Evolutionary conservation across 1,140 invertebrate genomes (phyloP).

Genomic region (Drosophila virilis): DNA sequence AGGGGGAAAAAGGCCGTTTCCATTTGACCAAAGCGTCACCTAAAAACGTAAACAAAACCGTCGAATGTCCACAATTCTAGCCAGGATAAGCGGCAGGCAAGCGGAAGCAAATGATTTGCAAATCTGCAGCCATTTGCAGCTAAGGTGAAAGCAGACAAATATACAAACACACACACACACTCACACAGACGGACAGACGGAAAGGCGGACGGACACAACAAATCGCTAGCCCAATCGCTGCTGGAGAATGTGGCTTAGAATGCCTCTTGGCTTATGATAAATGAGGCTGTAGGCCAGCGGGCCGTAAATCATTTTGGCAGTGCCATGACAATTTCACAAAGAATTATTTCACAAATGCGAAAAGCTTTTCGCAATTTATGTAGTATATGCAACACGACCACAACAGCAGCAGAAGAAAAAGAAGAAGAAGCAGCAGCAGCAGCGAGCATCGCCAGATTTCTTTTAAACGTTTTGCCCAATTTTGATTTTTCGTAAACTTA

Average conservation of each 20-base stretch:
- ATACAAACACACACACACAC: background rate
- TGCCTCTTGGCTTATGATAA: slow-evolving; percentile 47
- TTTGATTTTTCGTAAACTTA: background rate
- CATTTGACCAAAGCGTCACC: slow-evolving; percentile 42
- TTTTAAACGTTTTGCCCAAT: background rate
- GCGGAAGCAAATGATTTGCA: slow-evolving; percentile 59
- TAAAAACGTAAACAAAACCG: slow-evolving; percentile 70
- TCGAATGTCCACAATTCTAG: slow-evolving; percentile 25
- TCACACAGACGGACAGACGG: background rate
- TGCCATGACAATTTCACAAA: slow-evolving; percentile 38
- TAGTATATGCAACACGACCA: slow-evolving; percentile 7
- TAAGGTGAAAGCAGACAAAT: slow-evolving; percentile 50
- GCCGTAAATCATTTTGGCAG: slow-evolving; percentile 37
- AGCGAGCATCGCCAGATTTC: background rate
- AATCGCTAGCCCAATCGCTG: slow-evolving; percentile 39
- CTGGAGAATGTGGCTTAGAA: slow-evolving; percentile 34
- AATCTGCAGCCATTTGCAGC: slow-evolving; percentile 40
- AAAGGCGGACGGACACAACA: background rate
- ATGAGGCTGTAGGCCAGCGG: slow-evolving; percentile 28
- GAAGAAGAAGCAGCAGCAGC: background rate
- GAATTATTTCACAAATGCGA: slow-evolving; percentile 37
- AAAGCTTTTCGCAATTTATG: slow-evolving; percentile 20
- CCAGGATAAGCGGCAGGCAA: slow-evolving; percentile 34
- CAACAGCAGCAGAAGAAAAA: background rate
- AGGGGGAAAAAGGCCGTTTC: slow-evolving; percentile 18